Base-by-base conservation (phyloP, 2,888 invertebrate species). In the Drosophila quinaria region DNA sequence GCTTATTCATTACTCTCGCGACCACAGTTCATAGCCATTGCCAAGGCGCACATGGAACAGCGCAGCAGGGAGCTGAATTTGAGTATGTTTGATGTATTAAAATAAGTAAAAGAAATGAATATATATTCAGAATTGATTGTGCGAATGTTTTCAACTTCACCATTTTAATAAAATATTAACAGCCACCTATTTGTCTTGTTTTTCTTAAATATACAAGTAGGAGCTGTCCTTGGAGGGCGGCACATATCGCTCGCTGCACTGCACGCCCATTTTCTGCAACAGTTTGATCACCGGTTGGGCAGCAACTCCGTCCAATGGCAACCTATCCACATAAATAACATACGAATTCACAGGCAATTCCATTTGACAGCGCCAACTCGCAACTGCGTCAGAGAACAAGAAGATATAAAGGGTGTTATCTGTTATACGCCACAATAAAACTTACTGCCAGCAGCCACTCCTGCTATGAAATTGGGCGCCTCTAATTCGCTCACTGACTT, bases 1-100 rank as follows among this genome's bases (percentile, higher is more conserved):
- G 96, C 96, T 0, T 98, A 98, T 91, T 94, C 94, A 37, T 93
- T 98, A 75, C 93, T 98, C 9, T 94, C 95, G 17, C 94, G 97
- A 68, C 94, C 94, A 37, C 94, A 95, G 70, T 98, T 96, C 92
- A 94, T 94, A 31, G 94, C 95, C 90, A 97, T 98, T 70, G 94
- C 94, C 47, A 94, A 95, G 93, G 95, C 95, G 9, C 98, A 98
- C 92, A 92, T 97, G 90, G 94, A 95, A 70, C 93, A 95, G 80
- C 94, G 98, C 37, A 95, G 94, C 67, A 95, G 94, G 78, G 95
- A 94, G 8, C 80, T 90, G 17, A 89, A 94, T 63, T 91, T 95
- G 41, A 94, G 94, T 90, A 93, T 94, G 17, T 91, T 92, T 58
- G 87, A 92, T 46, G 51, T 75, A 41, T 73, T 81, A 22, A 65